phyloP scores from a whole-genome alignment of 2,888 invertebrate species.

The Nesidiocoris tenuis region DNA sequence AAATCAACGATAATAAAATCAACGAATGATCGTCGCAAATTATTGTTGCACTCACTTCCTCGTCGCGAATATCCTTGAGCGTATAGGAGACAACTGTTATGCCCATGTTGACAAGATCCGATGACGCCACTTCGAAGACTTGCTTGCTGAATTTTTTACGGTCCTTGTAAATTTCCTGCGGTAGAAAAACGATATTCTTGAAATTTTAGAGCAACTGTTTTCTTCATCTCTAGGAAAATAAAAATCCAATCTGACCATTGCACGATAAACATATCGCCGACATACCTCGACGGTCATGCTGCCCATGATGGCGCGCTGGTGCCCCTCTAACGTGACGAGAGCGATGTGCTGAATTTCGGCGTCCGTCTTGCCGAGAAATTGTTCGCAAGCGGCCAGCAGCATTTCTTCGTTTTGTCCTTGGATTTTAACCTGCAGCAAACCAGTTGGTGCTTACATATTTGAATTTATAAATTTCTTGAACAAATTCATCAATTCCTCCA shows the following conservation, averaged over 20 bases:
- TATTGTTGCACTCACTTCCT: constrained; percentile 72
- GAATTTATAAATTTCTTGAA: constrained; percentile 13
- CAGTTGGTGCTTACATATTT: background rate
- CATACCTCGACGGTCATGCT: constrained; percentile 87
- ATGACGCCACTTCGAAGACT: constrained; percentile 92
- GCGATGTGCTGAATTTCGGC: constrained; percentile 88
- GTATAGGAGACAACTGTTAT: constrained; percentile 95
- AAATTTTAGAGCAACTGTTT: no score
- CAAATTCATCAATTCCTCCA: no score
- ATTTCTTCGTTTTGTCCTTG: constrained; percentile 88
- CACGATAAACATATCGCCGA: no score
- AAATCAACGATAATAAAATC: no score
- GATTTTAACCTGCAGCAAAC: constrained; percentile 69
- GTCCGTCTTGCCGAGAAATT: constrained; percentile 86
- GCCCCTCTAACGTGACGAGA: constrained; percentile 86
- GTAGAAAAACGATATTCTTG: constrained; percentile 12
- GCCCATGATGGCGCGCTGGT: constrained; percentile 94
- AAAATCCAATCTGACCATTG: no score
- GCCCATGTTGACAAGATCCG: constrained; percentile 94
- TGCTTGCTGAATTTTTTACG: constrained; percentile 92
- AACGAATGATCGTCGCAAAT: no score
- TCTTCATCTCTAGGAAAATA: no score
- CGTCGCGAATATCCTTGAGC: constrained; percentile 89
- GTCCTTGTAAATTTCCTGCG: constrained; percentile 87
- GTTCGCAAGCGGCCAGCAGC: constrained; percentile 88